Evolutionary conservation across 2,888 invertebrate genomes (phyloP).

Genomic region (Drosophila kanekoi): DNA sequence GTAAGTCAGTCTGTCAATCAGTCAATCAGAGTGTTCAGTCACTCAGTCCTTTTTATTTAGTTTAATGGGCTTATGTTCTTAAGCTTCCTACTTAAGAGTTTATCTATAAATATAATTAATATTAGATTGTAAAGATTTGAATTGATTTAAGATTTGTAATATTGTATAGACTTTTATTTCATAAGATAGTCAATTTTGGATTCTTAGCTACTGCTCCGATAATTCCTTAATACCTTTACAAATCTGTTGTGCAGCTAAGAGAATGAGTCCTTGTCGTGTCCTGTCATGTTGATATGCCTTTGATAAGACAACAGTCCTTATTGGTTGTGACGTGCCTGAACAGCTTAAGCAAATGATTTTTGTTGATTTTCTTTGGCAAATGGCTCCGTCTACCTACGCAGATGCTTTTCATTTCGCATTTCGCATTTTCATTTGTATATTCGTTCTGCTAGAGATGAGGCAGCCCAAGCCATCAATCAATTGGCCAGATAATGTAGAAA

Average conservation of each 20-base stretch:
- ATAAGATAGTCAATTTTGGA: no score
- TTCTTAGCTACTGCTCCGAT: no score
- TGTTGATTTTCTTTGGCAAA: constrained; percentile 60
- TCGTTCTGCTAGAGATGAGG: constrained; percentile 35
- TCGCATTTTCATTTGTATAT: constrained; percentile 43
- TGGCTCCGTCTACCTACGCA: constrained; percentile 38
- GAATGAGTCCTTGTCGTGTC: constrained; percentile 19
- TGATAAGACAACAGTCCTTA: constrained; percentile 37
- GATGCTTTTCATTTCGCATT: constrained; percentile 37
- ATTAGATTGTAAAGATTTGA: background rate
- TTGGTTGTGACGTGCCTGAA: constrained; percentile 40
- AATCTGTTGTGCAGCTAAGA: constrained; percentile 8
- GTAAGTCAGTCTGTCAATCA: background rate
- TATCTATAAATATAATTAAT: no score
- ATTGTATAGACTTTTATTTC: background rate
- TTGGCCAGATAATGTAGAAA: constrained; percentile 59
- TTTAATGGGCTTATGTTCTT: no score
- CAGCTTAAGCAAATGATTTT: constrained; percentile 58
- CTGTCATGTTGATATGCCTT: constrained; percentile 47
- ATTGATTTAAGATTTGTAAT: background rate
- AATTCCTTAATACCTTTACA: constrained; percentile 12
- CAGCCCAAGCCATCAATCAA: constrained; percentile 68
- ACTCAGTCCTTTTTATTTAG: no score
- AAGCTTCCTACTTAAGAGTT: no score
- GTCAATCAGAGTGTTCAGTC: no score